Evolutionary conservation across 2,113 vertebrate species (phyloP).

Genomic region (Sprattus sprattus): DNA sequence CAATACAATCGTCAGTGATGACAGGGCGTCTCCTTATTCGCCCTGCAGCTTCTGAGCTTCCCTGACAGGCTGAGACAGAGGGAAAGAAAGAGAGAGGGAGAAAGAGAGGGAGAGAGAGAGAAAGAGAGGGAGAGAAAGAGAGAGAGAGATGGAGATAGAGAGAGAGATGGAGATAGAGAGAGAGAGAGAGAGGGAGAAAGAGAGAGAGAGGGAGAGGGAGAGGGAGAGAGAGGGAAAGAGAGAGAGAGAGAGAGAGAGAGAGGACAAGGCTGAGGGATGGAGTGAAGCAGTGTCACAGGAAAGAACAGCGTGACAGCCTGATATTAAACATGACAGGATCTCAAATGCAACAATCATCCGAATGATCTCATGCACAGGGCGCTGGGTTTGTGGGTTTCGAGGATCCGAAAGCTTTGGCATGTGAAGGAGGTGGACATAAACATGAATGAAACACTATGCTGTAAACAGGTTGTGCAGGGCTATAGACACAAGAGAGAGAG

Average conservation of each 20-base stretch:
- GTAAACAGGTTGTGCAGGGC: background rate
- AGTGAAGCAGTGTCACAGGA: slow-evolving; percentile 21
- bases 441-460: background rate
- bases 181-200: too few species aligned
- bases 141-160: too few species aligned
- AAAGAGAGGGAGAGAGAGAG: too few species aligned
- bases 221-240: too few species aligned
- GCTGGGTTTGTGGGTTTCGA: background rate
- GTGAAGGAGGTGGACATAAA: background rate
- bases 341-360: background rate
- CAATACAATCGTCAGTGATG: slow-evolving; percentile 20
- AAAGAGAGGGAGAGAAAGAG: too few species aligned
- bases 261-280: slow-evolving; percentile 10
- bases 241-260: too few species aligned
- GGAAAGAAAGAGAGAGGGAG: too few species aligned
- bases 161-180: too few species aligned
- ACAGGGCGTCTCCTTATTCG: slow-evolving; percentile 8
- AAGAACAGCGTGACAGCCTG: slow-evolving; percentile 16
- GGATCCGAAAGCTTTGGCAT: background rate
- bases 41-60: background rate
- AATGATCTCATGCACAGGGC: background rate
- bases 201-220: too few species aligned
- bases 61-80: slow-evolving; percentile 7
- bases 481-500: background rate
- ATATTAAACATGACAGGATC: slow-evolving; percentile 32